phyloP scores from a whole-genome alignment of 2,797 vertebrate species.

The Hoplostethus mediterraneus region DNA sequence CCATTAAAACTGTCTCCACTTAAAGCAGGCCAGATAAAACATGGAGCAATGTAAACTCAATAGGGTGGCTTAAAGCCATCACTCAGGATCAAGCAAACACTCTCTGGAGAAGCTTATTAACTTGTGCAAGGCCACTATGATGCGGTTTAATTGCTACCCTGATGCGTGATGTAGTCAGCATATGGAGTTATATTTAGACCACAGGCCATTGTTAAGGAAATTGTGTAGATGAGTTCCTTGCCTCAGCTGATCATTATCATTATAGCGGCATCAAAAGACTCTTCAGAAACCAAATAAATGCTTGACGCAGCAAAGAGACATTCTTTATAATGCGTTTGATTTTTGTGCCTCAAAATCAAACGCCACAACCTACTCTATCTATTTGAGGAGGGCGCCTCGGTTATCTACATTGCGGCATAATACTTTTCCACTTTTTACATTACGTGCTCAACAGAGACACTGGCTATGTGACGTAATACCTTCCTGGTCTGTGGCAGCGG shows the following conservation, averaged over 20 bases:
- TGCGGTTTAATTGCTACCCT: conserved; percentile 22
- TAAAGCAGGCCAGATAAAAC: conserved; percentile 46
- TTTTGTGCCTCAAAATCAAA: no score
- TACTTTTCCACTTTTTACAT: no score
- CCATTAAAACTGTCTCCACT: conserved; percentile 47
- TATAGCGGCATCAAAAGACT: not conserved
- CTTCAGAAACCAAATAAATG: no score
- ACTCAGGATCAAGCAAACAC: conserved; percentile 35
- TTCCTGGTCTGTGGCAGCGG: no score
- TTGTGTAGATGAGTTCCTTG: not conserved
- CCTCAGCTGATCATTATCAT: conserved; percentile 6
- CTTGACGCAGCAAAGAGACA: not conserved
- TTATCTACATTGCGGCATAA: no score
- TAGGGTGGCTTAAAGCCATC: conserved; percentile 36
- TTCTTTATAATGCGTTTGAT: not conserved
- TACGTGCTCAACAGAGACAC: no score
- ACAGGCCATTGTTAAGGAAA: conserved; percentile 6
- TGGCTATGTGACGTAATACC: no score
- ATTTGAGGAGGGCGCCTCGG: no score
- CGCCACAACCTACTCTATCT: no score
- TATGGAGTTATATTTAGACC: conserved; percentile 21
- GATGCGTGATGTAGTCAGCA: conserved; percentile 23
- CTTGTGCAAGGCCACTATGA: conserved; percentile 1
- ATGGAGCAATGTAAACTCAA: conserved; percentile 44
- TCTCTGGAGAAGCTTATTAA: conserved; percentile 34